A percentile compares a stretch with the other conserved stretches of the same genome.
Conservation (phyloP, 2,113 vertebrate genomes). For the Sterna hirundo region DNA sequence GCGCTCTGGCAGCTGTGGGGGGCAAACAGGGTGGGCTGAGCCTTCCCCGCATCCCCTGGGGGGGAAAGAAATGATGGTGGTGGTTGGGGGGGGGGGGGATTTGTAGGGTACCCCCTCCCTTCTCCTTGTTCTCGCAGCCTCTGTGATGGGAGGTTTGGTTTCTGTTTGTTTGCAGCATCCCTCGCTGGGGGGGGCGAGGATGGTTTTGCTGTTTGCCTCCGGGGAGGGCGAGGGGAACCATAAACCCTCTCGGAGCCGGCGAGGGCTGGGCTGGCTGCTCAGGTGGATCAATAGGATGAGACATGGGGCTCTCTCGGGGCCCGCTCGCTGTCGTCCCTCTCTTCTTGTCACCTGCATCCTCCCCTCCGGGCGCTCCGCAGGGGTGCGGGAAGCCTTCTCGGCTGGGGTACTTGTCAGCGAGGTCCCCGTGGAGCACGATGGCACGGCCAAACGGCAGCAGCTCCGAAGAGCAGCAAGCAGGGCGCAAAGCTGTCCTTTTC, state of each 20-base stretch:
- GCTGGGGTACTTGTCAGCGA: not conserved
- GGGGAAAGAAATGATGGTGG: not conserved
- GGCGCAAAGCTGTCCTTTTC: not conserved
- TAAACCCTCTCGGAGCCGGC: not conserved
- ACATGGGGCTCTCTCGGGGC: not conserved
- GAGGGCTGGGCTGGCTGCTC: not conserved
- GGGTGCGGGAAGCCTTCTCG: not conserved
- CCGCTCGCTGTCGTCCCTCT: not conserved
- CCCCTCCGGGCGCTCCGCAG: not conserved
- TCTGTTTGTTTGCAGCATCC: not conserved
- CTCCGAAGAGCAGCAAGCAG: not conserved
- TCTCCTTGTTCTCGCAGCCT: not conserved
- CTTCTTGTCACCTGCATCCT: not conserved
- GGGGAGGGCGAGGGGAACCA: not conserved
- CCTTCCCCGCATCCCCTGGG: not conserved
- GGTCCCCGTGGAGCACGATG: accelerated
- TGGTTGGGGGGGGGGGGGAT: not conserved
- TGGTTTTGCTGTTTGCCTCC: not conserved
- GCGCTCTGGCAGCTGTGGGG: not conserved
- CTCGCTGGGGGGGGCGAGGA: not conserved
- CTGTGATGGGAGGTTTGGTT: not conserved
- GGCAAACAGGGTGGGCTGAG: not conserved
- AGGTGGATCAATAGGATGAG: not conserved
- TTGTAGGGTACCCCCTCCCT: not conserved
- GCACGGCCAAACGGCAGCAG: not conserved